Evolutionary conservation across 2,888 invertebrate genomes (phyloP).

Genomic region (Cistogaster globosa): DNA sequence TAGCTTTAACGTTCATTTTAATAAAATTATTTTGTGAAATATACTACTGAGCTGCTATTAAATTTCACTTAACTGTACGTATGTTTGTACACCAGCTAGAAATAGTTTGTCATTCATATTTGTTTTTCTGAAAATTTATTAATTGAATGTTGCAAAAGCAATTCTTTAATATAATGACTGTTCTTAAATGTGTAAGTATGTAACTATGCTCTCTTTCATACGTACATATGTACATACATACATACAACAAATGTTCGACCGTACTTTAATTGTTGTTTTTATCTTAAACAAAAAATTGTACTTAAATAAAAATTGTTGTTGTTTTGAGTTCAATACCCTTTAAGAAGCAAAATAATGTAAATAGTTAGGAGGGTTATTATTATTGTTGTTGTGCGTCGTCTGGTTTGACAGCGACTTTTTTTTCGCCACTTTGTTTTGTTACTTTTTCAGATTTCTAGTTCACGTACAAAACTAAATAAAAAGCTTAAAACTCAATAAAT

Average conservation of each 20-base stretch:
- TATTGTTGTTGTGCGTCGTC: neutral
- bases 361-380: neutral
- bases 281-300: too few species aligned
- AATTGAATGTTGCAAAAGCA: too few species aligned
- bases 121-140: too few species aligned
- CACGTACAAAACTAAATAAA: neutral
- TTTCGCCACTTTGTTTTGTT: neutral
- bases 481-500: too few species aligned
- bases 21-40: too few species aligned
- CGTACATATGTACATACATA: neutral
- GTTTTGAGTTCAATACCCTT: slow-evolving; percentile 47
- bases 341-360: slow-evolving; percentile 5
- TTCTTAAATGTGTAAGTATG: too few species aligned
- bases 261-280: neutral
- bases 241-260: neutral
- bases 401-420: neutral
- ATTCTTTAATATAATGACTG: too few species aligned
- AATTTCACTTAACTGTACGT: too few species aligned
- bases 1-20: too few species aligned
- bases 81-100: too few species aligned
- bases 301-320: slow-evolving; percentile 3
- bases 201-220: neutral
- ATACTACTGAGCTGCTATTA: too few species aligned
- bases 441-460: neutral
- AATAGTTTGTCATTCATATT: too few species aligned